Base-by-base conservation (phyloP, 2,888 invertebrate genomes). In the Nymphalis polychloros region DNA sequence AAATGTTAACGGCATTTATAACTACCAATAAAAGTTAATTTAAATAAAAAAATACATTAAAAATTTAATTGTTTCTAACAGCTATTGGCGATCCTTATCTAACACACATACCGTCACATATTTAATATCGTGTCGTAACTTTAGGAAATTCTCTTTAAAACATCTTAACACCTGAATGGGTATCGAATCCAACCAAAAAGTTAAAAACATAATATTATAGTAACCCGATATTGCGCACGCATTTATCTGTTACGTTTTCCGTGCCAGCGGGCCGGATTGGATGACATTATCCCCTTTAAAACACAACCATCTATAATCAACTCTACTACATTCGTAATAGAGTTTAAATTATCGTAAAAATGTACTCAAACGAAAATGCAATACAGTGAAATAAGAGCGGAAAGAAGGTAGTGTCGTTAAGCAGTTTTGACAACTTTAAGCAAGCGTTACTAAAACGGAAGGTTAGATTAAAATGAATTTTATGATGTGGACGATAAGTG, bases 241-340 rank as follows among this genome's bases (percentile, higher is more conserved):
- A 87, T 88, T 87, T 88, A 88, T 89, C 88, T 86, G 87, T 85
- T 86, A 84, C 86, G 84, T 88, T 88, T 89, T 84, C 87, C 87
- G 83, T 86, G 75, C 87, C 85, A 86, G 80, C 83, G 85, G 77
- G 73, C 82, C 82, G 88, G 86, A 88, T 90, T 84, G 84, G 84
- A 86, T 91, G 86, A 88, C 90, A 88, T 81, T 84, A 67, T 67
- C 61, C 66, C 53, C 20, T 50, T 63, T 46, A 23, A 41, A 52
- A 48, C 27, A n/a, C 7, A 1, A 17, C 72, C 74, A 62, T 19
- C 57, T 57, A 85, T 79, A 79, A 72, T 52, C 63, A 63, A 76
- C 78, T 72, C 70, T 81, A 78, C 71, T n/a, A 0, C 0, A 13
- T 0, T 64, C 13, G 17, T 7, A 19, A 77, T 82, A 84, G 63